Evolutionary conservation across 1,140 invertebrate genomes (phyloP).

Genomic region (Neodiprion fabricii): DNA sequence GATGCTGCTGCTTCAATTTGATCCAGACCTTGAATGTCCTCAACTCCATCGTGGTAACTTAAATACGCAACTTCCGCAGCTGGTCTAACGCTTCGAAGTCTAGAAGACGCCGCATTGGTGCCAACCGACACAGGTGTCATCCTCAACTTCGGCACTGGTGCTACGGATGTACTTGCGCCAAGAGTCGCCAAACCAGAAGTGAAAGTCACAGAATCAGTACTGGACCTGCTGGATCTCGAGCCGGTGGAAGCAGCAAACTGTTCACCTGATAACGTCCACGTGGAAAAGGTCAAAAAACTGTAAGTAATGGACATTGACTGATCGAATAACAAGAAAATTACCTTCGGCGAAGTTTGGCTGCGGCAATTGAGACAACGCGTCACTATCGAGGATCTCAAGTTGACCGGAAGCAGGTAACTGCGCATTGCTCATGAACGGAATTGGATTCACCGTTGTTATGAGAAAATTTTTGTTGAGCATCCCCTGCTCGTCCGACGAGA

Average conservation of each 20-base stretch:
- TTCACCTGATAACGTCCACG: not conserved
- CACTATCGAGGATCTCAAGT: not conserved
- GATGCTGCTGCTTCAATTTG: not conserved
- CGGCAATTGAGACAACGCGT: not conserved
- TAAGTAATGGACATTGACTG: not conserved
- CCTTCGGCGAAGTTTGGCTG: not conserved
- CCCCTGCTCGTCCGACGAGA: not conserved
- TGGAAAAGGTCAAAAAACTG: not conserved
- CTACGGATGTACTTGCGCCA: not conserved
- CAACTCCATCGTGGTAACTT: not conserved
- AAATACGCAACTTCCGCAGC: no score
- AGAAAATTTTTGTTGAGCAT: not conserved
- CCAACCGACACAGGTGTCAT: not conserved
- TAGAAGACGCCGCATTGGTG: not conserved
- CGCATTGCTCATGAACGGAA: not conserved
- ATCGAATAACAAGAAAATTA: not conserved
- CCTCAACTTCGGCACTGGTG: not conserved
- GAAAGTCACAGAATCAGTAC: no score
- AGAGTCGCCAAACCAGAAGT: not conserved
- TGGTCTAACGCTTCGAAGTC: not conserved
- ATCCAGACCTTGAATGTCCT: not conserved
- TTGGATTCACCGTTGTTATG: not conserved
- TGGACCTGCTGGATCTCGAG: no score
- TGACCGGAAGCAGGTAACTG: not conserved
- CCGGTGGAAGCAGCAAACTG: no score